Base-by-base conservation (phyloP, 2,113 vertebrate genomes). In the Halichoeres trimaculatus region DNA sequence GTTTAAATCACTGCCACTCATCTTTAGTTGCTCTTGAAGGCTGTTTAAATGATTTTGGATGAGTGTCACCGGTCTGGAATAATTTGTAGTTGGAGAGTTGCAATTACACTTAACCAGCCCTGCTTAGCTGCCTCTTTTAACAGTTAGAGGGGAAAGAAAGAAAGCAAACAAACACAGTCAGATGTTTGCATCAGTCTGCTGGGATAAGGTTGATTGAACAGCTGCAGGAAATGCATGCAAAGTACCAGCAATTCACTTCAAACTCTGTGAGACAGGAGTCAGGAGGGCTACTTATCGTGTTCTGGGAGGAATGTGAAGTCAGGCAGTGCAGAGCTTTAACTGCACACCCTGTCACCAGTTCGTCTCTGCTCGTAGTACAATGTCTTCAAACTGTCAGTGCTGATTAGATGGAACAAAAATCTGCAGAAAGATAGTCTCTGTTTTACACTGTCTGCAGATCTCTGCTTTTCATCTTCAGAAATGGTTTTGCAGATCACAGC, bases 1-100 rank as follows among this genome's bases (percentile, higher is more conserved):
- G 76, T 51, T 56, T 60, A 65, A 67, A 52, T 61, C 22, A 1
- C 34, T 61, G 63, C 55, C 53, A n/a, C 56, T 78, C 56, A 38
- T 72, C 51, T 84, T 81, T 41, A 75, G 40, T 51, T 63, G 70
- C 52, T 73, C 50, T 73, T 61, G 2, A 67, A 61, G 53, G 54
- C 16, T n/a, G 26, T 70, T 83, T 51, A 53, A 73, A 72, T 70
- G n/a, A 50, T 61, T 77, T 47, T 76, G 20, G 26, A 14, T 11
- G 43, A 70, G 40, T 70, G 43, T 38, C 8, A 35, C 22, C 24
- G 23, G 41, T 19, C 12, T 45, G 51, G 17, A 58, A 30, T 48
- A 61, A 59, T 35, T 30, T 35, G 36, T 26, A 52, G n/a, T 55
- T 22, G 1, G 19, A 5, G 38, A 51, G 43, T 22, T 1, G 2